Conservation (phyloP, 1,140 invertebrate genomes). For the Drosophila aff. region DNA sequence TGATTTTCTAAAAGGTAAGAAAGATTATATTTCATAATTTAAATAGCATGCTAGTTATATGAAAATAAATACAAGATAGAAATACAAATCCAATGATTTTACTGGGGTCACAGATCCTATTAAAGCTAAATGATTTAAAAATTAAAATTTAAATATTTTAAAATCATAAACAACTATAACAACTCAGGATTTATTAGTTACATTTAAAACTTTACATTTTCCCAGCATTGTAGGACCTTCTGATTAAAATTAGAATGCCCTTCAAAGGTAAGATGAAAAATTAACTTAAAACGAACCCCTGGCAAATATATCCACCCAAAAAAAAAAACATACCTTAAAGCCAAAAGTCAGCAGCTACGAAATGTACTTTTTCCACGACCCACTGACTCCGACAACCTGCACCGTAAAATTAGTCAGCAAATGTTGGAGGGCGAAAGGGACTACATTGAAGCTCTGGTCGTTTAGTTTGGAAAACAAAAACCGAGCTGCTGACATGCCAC, state of each 20-base stretch:
- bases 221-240: not conserved
- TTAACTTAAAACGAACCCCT: not conserved
- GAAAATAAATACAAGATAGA: not conserved
- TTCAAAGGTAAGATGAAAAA: not conserved
- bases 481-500: conserved; percentile 45
- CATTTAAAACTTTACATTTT: not conserved
- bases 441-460: conserved; percentile 7
- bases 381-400: conserved; percentile 32
- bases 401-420: conserved; percentile 45
- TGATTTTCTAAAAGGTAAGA: not conserved
- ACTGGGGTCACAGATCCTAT: too few relatives aligned
- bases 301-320: not conserved
- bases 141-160: not conserved
- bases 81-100: too few relatives aligned
- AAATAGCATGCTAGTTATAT: not conserved
- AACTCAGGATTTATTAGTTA: not conserved
- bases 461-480: conserved; percentile 38
- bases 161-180: not conserved
- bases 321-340: conserved; percentile 6
- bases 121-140: too few relatives aligned
- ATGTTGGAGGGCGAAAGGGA: conserved; percentile 7
- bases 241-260: not conserved
- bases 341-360: conserved; percentile 21
- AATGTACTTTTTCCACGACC: conserved; percentile 11
- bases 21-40: not conserved